Evolutionary conservation across 2,797 vertebrate species (phyloP).

Genomic region (Luscinia megarhynchos): DNA sequence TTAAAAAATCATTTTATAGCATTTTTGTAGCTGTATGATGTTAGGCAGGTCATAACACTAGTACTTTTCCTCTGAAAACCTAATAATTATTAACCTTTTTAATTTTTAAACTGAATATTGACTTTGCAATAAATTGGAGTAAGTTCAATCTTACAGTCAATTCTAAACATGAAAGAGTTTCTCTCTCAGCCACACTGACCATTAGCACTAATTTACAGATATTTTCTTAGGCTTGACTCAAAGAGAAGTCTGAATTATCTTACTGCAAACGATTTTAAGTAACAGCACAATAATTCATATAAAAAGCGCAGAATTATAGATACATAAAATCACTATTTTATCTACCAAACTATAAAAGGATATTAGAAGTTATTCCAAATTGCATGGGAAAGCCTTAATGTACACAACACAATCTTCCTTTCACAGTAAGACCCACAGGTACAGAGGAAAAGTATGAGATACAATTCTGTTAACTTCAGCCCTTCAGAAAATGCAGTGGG

Average conservation of each 20-base stretch:
- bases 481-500: neutral
- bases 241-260: slow-evolving; percentile 66
- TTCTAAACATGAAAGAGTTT: slow-evolving; percentile 75
- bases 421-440: neutral
- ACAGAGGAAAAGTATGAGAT: neutral
- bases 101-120: slow-evolving; percentile 81
- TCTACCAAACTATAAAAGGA: neutral
- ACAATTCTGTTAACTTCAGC: neutral
- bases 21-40: slow-evolving; percentile 75
- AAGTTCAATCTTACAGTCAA: slow-evolving; percentile 73
- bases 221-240: slow-evolving; percentile 58
- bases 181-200: slow-evolving; percentile 72
- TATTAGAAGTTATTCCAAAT: neutral
- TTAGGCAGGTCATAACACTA: slow-evolving; percentile 76
- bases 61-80: slow-evolving; percentile 80
- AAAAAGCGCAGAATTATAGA: slow-evolving; percentile 1
- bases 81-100: slow-evolving; percentile 82
- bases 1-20: slow-evolving; percentile 75
- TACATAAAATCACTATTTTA: slow-evolving; percentile 39
- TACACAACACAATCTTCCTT: neutral
- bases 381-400: neutral
- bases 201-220: slow-evolving; percentile 76
- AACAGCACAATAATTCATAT: slow-evolving; percentile 53
- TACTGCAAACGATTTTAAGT: slow-evolving; percentile 52
- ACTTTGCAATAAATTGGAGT: slow-evolving; percentile 80